Evolutionary conservation across 2,113 vertebrate species (phyloP), one percentile per base, ranked within the genome.

Genomic region (Eulemur macaco): DNA sequence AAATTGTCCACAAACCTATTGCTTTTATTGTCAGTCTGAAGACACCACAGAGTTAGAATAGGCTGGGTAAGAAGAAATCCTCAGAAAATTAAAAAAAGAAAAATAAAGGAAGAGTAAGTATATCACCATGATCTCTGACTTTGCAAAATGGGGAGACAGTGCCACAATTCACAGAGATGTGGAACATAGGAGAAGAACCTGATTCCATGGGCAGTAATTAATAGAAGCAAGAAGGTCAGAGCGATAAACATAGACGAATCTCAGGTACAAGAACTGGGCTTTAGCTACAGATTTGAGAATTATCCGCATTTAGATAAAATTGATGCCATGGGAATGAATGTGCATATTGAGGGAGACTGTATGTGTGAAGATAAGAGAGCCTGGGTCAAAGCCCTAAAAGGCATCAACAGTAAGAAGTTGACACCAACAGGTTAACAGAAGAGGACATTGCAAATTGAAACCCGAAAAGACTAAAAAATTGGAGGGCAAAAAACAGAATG

Each of bases 141-240:
- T 60, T 45, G 23, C 69, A 34, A 66, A 86, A 17, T 58, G 29
- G 20, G 3, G 37, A 56, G n/a, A 63, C 10, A 14, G 2, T 20
- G 14, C 29, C 54, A 54, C n/a, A 52, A 5, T 52, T 50, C 18
- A 50, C 29, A 58, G 54, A 84, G 63, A 25, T 21, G 29, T 14
- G 9, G 29, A 13, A 3, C 45, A 39, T 1, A 7, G 15, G 8
- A 50, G 8, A 3, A 39, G 10, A 8, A 77, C 0, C 0, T 50
- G 23, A 78, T 52, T 47, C 29, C 8, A 6, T n/a, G 5, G 25
- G 1, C 3, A 27, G 3, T 0, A 54, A 54, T 54, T 54, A 54
- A 54, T 78, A 13, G 27, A 42, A 34, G 21, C 15, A 18, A 82
- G 29, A 52, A 58, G 1, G 42, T 4, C 20, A 73, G 5, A 85